Evolutionary conservation across 2,797 vertebrate genomes (phyloP), one percentile per base, ranked within the genome.

Genomic region (Steatocranus sp.): DNA sequence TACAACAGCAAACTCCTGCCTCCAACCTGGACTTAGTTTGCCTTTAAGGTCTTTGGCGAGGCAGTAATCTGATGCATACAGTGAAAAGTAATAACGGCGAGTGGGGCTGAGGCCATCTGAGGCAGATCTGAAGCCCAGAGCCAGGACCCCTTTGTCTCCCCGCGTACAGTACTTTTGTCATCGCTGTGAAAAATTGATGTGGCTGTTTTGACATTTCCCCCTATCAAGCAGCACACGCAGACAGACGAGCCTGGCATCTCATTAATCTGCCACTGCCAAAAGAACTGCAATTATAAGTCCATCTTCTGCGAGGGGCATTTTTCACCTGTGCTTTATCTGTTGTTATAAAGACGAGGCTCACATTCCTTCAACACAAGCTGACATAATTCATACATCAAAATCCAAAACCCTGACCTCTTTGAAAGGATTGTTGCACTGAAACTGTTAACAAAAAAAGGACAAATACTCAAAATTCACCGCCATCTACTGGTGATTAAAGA

Each of bases 181-280:
- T 85, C 36, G 23, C 54, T 2, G 51, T 93, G 92, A 93, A 83
- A 92, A 91, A 94, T 89, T 83, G 50, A 80, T 76, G 3, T 20
- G 68, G 89, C 86, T 89, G 83, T 93, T 93, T 90, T 91, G 93
- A 93, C 92, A 92, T 91, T 92, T 91, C 36, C 80, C 78, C 84
- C 80, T 78, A 89, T 93, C 90, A 91, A 88, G 20, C 81, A 61
- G 87, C 80, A 68, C 86, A 81, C 92, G 61, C 82, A 87, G 87
- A 88, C 82, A 70, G 89, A 80, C 78, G 27, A 81, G 68, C 76
- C 53, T 80, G 89, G 84, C 82, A 79, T 90, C 86, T 88, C 90
- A 90, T 94, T 88, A 83, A 90, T 93, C 92, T 84, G 80, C 11
- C 74, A 18, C 88, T 85, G 87, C 86, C 91, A 90, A 63, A 36